Percentiles rank a stretch among this genome's conserved stretches.
Evolutionary conservation across 2,113 vertebrate genomes (phyloP).

Genomic region (Stercorarius parasiticus): DNA sequence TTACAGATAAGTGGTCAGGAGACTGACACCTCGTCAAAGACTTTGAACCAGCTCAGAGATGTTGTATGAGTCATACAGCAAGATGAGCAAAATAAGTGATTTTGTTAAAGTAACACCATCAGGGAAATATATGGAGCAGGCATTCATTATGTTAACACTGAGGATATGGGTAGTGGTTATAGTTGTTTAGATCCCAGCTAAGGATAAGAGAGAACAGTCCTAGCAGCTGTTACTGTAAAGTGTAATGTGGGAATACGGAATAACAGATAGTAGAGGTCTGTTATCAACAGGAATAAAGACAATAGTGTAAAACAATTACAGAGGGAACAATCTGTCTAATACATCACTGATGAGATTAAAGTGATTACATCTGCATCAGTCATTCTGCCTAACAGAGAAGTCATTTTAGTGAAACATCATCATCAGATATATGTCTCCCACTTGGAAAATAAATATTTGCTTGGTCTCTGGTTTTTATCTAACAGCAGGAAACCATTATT

Average conservation of each 20-base stretch:
- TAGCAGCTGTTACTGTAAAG: not conserved
- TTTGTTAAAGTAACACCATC: not conserved
- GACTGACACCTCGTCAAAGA: not conserved
- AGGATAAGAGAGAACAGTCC: not conserved
- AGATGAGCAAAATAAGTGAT: not conserved
- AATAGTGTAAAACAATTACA: slow-evolving; percentile 34
- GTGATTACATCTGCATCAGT: slow-evolving; percentile 62
- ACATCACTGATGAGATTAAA: slow-evolving; percentile 55
- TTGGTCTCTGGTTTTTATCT: slow-evolving; percentile 53
- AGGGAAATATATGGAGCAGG: not conserved
- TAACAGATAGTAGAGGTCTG: slow-evolving; percentile 1
- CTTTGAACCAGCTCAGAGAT: not conserved
- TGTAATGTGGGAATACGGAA: not conserved
- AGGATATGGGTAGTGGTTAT: not conserved
- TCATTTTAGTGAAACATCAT: slow-evolving; percentile 18
- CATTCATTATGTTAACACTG: not conserved
- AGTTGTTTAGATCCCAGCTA: slow-evolving; percentile 13
- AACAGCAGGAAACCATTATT: slow-evolving; percentile 55
- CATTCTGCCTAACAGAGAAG: slow-evolving; percentile 44
- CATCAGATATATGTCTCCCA: slow-evolving; percentile 53
- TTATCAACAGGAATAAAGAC: slow-evolving; percentile 29
- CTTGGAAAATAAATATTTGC: slow-evolving; percentile 59
- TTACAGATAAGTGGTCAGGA: not conserved
- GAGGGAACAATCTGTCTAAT: slow-evolving; percentile 39
- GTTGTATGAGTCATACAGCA: not conserved